These are phyloP conservation scores for Andrena chrysosceles DNA, from an alignment of 2,888 invertebrate genomes.

Conservation along the genomic window DNA sequence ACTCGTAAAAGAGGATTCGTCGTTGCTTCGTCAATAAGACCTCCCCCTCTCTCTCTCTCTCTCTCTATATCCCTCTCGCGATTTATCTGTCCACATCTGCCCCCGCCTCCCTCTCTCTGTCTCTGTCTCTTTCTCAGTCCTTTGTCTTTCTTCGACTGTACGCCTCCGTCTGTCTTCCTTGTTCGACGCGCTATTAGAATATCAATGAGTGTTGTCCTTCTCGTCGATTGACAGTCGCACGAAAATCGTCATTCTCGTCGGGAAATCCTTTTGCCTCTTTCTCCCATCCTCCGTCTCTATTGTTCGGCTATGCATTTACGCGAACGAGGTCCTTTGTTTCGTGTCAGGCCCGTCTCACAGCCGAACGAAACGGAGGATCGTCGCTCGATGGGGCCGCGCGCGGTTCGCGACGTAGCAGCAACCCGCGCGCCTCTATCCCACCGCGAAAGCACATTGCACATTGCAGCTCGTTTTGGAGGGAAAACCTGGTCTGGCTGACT, in stretches of 20 bases:
- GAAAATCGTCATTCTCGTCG: conserved; percentile 33
- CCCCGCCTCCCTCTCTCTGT: conserved; percentile 11
- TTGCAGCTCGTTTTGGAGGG: conserved; percentile 45
- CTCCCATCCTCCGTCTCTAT: not conserved
- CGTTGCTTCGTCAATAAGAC: conserved; percentile 18
- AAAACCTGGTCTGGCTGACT: conserved; percentile 25
- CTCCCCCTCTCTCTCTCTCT: conserved; percentile 9
- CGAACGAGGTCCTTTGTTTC: conserved; percentile 16
- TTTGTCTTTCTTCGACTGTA: not conserved
- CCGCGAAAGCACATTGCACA: not conserved
- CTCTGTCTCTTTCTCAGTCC: not conserved
- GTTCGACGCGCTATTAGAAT: conserved; percentile 56
- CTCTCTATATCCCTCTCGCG: conserved; percentile 18
- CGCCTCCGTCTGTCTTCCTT: conserved; percentile 19
- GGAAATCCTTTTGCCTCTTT: conserved; percentile 13
- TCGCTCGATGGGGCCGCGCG: no score
- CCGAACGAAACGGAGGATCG: not conserved
- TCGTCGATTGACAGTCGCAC: conserved; percentile 23
- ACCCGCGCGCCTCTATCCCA: no score
- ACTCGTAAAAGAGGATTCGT: conserved; percentile 3
- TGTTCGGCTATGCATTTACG: conserved; percentile 21
- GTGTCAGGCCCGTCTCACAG: not conserved
- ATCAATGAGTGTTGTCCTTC: conserved; percentile 61
- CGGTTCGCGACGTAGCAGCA: no score
- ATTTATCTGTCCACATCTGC: conserved; percentile 1